Evolutionary conservation across 2,797 vertebrate genomes (phyloP), one percentile per base, ranked within the genome.

Genomic region (Momotus momota): DNA sequence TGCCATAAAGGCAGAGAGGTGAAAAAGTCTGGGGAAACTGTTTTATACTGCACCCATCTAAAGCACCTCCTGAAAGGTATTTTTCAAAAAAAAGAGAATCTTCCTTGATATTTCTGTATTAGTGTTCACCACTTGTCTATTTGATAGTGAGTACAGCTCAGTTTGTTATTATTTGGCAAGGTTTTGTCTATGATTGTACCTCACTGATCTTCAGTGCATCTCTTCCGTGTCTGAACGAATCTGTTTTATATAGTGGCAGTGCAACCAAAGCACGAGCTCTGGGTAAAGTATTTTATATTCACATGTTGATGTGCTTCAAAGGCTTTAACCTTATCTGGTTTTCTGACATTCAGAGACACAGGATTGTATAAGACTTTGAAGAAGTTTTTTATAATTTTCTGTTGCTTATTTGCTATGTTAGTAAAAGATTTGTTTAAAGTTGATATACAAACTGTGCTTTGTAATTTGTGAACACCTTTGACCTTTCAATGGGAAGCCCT

Each of bases 191-290:
- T 90, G 70, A 69, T 55, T 84, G 70, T 93, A 57, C 43, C 52
- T 93, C 45, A 69, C 62, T 81, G 81, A 86, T 86, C 62, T 82
- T 85, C 41, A 73, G 60, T 95, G 90, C 82, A 57, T 86, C 90
- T 86, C 72, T 84, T 86, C 41, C 0, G 9, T 87, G 87, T 95
- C 67, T 81, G 70, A 93, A 79, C 54, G n/a, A 67, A 74, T 94
- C 80, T 93, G 43, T 78, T 96, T 92, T 55, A 60, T 93, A 85
- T 82, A 86, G 80, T 80, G 80, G 52, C 40, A 88, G 60, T 69
- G 81, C 66, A 86, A 75, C 40, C 81, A 80, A 87, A 80, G 86
- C 91, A 61, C 94, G 93, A 95, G 52, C 55, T 92, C 78, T 89
- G 79, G 78, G 64, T 83, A 75, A 54, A 0, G 7, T 77, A 31